Base-by-base conservation (phyloP, 2,113 vertebrate genomes). In the Leptobrachium leishanense region DNA sequence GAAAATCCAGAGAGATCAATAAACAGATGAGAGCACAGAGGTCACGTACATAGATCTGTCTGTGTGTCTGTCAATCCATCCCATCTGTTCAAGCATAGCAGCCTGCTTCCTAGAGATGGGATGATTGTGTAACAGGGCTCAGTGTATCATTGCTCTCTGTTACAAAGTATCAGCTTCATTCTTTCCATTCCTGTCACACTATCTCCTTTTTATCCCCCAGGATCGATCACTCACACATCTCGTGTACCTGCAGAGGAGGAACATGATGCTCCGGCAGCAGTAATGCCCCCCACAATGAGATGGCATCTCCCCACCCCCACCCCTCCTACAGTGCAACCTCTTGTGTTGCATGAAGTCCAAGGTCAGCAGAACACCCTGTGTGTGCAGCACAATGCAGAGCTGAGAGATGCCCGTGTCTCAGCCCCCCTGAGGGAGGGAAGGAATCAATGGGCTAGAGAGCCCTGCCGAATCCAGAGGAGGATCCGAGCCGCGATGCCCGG, bases 401-500 rank as follows among this genome's bases (percentile, higher is more conserved):
- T 43, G 59, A 43, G 6, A 77, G 76, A 71, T 77, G 62, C 42
- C 59, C 13, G 4, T 53, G 65, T 46, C 68, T 68, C 62, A 68
- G 84, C 82, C 65, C 80, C 71, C 42, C 9, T 63, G 41, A n/a
- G 43, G 68, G 68, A 69, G 43, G 82, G 46, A 50, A 8, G 71
- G 82, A 88, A 77, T 86, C 85, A 85, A 82, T 87, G 81, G 82
- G 86, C 86, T 77, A 63, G 43, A 68, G 59, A 65, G 73, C 43
- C 11, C 43, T 66, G 43, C 62, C 39, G 41, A 40, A 53, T 40
- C 74, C 63, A 75, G 3, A 42, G 77, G 46, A 13, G 46, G 77
- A 66, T 73, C 43, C 43, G 31, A 57, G 66, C 46, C 70, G 65
- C 68, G 85, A 85, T 87, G 89, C 88, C 85, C 85, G 82, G 83